Evolutionary conservation across 2,113 vertebrate species (phyloP).

Genomic region (Rhea pennata): DNA sequence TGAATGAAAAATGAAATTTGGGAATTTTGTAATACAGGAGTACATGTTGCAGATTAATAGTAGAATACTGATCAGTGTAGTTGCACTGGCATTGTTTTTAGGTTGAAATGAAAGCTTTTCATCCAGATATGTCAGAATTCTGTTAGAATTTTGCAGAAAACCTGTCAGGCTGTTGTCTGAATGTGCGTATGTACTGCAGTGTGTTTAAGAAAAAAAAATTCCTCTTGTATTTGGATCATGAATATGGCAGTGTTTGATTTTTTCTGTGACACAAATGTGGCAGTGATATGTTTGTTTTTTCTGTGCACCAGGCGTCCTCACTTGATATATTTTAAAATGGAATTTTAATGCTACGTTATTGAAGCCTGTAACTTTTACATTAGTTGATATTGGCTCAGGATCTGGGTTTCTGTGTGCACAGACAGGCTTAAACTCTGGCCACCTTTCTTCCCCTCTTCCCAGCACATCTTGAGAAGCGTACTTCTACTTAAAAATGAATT

Average conservation of each 20-base stretch:
- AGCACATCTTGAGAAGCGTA: not conserved
- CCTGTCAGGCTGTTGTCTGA: not conserved
- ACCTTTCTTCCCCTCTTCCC: not conserved
- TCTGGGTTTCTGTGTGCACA: not conserved
- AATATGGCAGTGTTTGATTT: not conserved
- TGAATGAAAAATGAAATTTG: not conserved
- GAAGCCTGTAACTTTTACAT: not conserved
- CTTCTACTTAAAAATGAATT: not conserved
- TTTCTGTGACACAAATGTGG: not conserved
- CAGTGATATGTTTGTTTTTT: not conserved
- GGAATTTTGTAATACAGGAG: not conserved
- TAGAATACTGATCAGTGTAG: not conserved
- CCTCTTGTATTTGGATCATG: not conserved
- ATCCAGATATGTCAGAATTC: not conserved
- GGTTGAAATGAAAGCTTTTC: not conserved
- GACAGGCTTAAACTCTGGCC: not conserved
- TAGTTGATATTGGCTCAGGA: not conserved
- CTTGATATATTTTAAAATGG: not conserved
- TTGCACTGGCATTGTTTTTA: not conserved
- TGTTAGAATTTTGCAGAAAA: not conserved
- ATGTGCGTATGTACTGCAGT: fast-evolving
- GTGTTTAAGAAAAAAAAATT: not conserved
- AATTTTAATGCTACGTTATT: not conserved
- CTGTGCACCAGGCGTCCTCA: not conserved
- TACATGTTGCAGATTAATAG: not conserved